Percentiles rank a stretch among this genome's conserved stretches.
phyloP scores from a whole-genome alignment of 2,797 vertebrate species.

The Bufotes viridis region DNA sequence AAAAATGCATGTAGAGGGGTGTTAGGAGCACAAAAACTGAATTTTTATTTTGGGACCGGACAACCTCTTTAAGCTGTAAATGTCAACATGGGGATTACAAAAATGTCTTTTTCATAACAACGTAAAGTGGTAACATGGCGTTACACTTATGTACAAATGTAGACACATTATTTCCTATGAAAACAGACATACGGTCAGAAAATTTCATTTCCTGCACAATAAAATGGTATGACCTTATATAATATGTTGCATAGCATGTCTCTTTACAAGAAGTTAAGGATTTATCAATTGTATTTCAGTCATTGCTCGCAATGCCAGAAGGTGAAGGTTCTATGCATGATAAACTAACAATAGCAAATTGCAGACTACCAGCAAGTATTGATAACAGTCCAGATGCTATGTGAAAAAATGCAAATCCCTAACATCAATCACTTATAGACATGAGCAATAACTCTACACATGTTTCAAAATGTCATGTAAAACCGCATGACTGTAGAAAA shows the following conservation, averaged over 20 bases:
- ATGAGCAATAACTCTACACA: conserved; percentile 19
- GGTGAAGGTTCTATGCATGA: conserved; percentile 35
- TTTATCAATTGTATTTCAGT: conserved; percentile 25
- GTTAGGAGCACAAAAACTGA: no score
- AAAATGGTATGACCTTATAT: neutral
- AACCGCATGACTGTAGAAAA: neutral
- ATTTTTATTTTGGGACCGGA: no score
- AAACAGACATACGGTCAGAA: neutral
- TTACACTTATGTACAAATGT: neutral
- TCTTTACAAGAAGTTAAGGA: conserved; percentile 20
- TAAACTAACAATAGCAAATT: conserved; percentile 39
- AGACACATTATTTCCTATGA: conserved; percentile 1
- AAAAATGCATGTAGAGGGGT: no score
- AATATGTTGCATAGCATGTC: neutral
- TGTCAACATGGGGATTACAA: no score
- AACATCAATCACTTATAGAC: conserved; percentile 31
- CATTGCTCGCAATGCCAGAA: conserved; percentile 31
- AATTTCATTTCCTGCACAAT: neutral
- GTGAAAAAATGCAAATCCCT: conserved; percentile 7
- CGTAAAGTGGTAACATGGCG: neutral
- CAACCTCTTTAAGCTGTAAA: neutral
- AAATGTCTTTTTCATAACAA: neutral
- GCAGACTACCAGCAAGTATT: conserved; percentile 32
- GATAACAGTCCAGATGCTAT: conserved; percentile 33
- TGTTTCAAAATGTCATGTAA: neutral